Percentiles rank a stretch among this genome's conserved stretches.
Evolutionary conservation across 64 coral and sea anemone species (phyloP).

Genomic region (Cladopsammia gracilis): DNA sequence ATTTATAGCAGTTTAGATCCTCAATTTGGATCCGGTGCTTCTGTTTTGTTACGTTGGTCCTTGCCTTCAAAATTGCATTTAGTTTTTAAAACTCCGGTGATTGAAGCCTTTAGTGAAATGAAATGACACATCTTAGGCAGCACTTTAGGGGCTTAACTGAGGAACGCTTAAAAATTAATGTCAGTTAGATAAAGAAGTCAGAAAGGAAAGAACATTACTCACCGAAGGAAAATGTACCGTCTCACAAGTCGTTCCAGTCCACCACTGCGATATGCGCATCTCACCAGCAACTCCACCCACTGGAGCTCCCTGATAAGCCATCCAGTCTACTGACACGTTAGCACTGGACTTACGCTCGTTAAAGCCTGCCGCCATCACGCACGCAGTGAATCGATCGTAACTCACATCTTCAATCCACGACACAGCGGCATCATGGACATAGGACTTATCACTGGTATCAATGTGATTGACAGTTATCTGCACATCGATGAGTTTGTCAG

Average conservation of each 20-base stretch:
- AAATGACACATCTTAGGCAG: too few species aligned
- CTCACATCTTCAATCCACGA: constrained; percentile 77
- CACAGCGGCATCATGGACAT: constrained; percentile 63
- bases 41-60: too few species aligned
- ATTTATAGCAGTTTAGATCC: too few species aligned
- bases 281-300: constrained; percentile 35
- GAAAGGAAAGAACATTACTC: neutral
- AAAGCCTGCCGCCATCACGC: constrained; percentile 59
- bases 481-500: constrained; percentile 75
- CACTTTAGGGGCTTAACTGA: too few species aligned
- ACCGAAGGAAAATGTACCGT: constrained; percentile 33
- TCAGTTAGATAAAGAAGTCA: too few species aligned
- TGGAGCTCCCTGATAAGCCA: constrained; percentile 59
- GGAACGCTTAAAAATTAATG: too few species aligned
- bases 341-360: constrained; percentile 32
- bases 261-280: constrained; percentile 28
- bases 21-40: too few species aligned
- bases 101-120: too few species aligned
- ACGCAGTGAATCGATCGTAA: constrained; percentile 67
- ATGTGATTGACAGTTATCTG: constrained; percentile 75
- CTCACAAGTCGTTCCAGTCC: constrained; percentile 60
- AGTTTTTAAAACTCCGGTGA: too few species aligned
- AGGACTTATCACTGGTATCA: constrained; percentile 40
- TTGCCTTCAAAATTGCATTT: too few species aligned
- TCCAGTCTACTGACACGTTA: constrained; percentile 63